These are phyloP conservation scores for Pachyramphus minor DNA, from an alignment of 2,113 vertebrate genomes.

Conservation along the genomic window DNA sequence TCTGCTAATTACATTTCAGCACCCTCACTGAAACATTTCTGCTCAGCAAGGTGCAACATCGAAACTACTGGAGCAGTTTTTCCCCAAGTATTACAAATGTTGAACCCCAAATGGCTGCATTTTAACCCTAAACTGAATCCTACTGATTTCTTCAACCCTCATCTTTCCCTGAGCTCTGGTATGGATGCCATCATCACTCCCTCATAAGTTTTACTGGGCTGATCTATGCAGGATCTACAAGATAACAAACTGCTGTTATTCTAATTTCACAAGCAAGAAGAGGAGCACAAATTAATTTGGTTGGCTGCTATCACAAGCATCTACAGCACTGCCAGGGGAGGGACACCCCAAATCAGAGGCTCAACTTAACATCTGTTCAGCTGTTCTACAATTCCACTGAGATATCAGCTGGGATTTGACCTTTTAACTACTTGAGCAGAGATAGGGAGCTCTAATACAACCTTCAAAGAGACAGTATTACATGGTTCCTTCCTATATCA, in stretches of 20 bases:
- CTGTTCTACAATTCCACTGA: background rate
- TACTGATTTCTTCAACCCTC: background rate
- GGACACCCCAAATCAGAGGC: background rate
- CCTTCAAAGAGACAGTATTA: background rate
- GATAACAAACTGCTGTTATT: background rate
- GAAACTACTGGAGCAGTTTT: background rate
- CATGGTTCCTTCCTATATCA: background rate
- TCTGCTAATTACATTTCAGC: background rate
- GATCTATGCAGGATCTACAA: background rate
- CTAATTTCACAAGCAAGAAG: background rate
- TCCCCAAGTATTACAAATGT: background rate
- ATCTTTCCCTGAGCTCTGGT: background rate
- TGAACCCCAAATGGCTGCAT: background rate
- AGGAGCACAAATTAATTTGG: background rate
- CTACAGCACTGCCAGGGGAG: background rate
- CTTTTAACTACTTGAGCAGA: background rate
- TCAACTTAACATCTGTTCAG: background rate
- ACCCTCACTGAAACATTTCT: background rate
- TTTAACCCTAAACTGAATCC: background rate
- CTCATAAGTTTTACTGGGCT: background rate
- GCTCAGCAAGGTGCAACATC: rapidly evolving
- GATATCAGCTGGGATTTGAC: background rate
- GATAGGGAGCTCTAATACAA: background rate
- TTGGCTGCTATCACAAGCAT: background rate
- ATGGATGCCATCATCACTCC: background rate